phyloP scores from a whole-genome alignment of 1,140 invertebrate genomes.

The Scaptodrosophila lebanonensis region DNA sequence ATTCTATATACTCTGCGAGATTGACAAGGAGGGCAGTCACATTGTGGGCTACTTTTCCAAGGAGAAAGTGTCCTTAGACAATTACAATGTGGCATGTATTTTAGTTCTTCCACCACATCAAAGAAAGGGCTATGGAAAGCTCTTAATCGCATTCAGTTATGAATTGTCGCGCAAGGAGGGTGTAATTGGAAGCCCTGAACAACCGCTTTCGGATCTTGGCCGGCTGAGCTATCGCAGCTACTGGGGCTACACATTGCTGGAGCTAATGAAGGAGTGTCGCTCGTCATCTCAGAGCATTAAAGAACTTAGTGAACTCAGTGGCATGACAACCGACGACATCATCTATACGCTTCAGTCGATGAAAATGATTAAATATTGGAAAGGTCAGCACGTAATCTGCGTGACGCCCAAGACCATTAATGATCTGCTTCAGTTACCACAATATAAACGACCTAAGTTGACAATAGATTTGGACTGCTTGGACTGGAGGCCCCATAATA shows the following conservation, averaged over 20 bases:
- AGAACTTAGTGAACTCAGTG: constrained; percentile 95
- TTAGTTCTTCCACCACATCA: constrained; percentile 97
- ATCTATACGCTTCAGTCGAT: constrained; percentile 96
- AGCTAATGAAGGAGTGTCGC: constrained; percentile 81
- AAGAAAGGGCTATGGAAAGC: constrained; percentile 97
- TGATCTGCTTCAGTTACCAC: no score
- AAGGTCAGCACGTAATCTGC: constrained; percentile 97
- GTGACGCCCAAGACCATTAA: no score
- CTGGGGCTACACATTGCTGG: constrained; percentile 96
- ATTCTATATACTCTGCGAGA: constrained; percentile 96
- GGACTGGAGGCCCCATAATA: no score
- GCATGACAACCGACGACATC: constrained; percentile 95
- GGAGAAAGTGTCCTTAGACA: constrained; percentile 97
- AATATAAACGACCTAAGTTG: no score
- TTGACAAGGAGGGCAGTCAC: constrained; percentile 94
- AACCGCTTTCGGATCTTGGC: constrained; percentile 96
- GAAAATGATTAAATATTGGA: constrained; percentile 98
- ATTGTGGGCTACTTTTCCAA: constrained; percentile 99
- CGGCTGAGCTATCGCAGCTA: constrained; percentile 97
- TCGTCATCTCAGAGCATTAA: constrained; percentile 89
- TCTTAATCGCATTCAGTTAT: constrained; percentile 96
- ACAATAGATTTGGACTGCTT: no score
- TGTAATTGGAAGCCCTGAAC: constrained; percentile 96
- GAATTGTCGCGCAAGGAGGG: constrained; percentile 93
- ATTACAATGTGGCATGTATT: constrained; percentile 98